Percentiles rank a stretch among this genome's conserved stretches.
Evolutionary conservation across 2,888 invertebrate species (phyloP).

Genomic region (Stenodema calcarata): DNA sequence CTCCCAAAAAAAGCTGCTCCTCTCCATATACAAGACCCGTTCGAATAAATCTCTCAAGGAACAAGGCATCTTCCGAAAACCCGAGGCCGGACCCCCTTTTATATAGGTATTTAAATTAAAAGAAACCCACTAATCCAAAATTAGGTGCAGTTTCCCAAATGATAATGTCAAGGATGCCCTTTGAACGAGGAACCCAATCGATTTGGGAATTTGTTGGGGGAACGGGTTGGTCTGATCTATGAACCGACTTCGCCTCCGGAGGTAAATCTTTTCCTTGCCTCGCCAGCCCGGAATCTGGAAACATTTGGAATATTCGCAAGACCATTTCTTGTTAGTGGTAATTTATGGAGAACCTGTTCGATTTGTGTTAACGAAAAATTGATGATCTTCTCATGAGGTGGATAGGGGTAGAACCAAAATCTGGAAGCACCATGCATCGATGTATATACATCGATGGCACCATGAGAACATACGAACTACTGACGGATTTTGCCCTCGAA

Average conservation of each 20-base stretch:
- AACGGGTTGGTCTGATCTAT: background rate
- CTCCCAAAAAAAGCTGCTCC: background rate
- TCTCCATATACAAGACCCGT: background rate
- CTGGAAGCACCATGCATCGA: too few relatives aligned
- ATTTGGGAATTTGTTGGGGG: background rate
- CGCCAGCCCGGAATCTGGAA: background rate
- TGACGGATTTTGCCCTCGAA: too few relatives aligned
- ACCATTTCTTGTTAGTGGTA: background rate
- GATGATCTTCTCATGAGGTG: too few relatives aligned
- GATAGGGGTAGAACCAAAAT: too few relatives aligned
- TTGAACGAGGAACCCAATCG: background rate
- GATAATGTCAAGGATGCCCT: background rate
- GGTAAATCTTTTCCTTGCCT: background rate
- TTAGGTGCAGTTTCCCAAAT: background rate
- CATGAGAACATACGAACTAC: too few relatives aligned
- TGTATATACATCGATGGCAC: too few relatives aligned
- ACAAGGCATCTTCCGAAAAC: background rate
- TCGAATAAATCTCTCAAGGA: background rate
- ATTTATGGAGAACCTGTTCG: background rate
- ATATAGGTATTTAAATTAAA: background rate
- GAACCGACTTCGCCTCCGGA: background rate
- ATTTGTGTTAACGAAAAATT: too few relatives aligned
- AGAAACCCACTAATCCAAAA: background rate
- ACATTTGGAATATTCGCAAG: background rate
- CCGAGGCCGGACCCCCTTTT: background rate